phyloP scores from a whole-genome alignment of 2,797 vertebrate species.

The Dendrocincla tyrannina region DNA sequence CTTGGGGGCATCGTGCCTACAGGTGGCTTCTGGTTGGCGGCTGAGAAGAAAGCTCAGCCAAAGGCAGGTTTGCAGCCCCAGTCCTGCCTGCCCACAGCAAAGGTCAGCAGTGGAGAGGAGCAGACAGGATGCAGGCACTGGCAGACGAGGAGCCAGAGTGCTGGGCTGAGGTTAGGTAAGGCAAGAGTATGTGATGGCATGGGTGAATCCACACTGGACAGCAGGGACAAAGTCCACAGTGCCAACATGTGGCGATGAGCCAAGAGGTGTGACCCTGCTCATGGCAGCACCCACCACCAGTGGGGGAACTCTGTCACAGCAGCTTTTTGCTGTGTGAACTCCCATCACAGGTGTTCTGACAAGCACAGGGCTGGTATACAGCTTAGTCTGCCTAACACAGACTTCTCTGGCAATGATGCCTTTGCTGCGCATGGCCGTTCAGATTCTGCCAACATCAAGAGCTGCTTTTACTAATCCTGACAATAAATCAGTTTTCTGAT shows the following conservation, averaged over 20 bases:
- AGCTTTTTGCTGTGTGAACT: neutral
- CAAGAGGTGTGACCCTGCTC: neutral
- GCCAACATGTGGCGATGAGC: neutral
- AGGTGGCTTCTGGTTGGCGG: neutral
- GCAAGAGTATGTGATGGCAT: neutral
- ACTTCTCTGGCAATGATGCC: neutral
- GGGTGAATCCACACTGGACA: accelerated
- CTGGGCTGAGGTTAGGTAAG: neutral
- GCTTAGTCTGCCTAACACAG: neutral
- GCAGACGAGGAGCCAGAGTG: neutral
- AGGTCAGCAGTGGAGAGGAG: neutral
- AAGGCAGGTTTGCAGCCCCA: neutral
- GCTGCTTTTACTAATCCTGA: neutral
- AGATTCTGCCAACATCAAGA: neutral
- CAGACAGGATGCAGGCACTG: neutral
- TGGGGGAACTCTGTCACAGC: neutral
- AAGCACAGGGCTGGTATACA: neutral
- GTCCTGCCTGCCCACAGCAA: accelerated
- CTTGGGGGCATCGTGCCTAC: accelerated
- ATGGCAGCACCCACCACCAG: accelerated
- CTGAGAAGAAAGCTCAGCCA: neutral
- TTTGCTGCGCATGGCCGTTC: neutral
- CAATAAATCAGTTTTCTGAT: neutral
- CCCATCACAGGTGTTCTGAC: neutral
- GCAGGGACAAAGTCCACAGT: accelerated